Conservation (phyloP, 1,140 invertebrate species). For the Whitmania pigra region DNA sequence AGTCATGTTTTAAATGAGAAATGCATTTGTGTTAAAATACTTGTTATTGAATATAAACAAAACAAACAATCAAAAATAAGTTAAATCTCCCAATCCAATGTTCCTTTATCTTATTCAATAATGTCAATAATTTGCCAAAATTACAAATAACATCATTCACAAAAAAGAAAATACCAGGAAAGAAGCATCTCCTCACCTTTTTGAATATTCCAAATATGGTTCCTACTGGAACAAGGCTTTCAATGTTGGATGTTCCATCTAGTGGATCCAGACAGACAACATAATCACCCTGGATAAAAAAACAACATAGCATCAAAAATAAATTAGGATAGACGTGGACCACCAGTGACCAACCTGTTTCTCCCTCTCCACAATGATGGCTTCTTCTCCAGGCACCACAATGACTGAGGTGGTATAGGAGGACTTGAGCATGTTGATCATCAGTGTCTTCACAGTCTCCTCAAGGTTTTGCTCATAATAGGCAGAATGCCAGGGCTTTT, state of each 20-base stretch:
- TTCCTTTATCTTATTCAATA: too few species aligned
- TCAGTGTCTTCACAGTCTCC: constrained; percentile 87
- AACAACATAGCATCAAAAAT: background rate
- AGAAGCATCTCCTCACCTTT: constrained; percentile 31
- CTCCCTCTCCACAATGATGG: constrained; percentile 77
- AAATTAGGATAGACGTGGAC: background rate
- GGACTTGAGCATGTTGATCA: constrained; percentile 92
- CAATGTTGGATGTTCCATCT: constrained; percentile 97
- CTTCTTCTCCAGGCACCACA: constrained; percentile 84
- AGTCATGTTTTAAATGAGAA: too few species aligned
- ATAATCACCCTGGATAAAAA: constrained; percentile 61
- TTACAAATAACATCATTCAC: too few species aligned
- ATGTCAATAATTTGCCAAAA: too few species aligned
- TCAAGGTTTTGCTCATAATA: constrained; percentile 97
- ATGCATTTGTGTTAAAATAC: too few species aligned
- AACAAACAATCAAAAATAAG: too few species aligned
- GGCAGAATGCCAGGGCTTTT: constrained; percentile 89
- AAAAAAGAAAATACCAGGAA: too few species aligned
- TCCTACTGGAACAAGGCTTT: constrained; percentile 93
- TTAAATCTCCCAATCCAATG: too few species aligned
- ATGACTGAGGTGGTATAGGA: constrained; percentile 82
- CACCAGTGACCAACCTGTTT: too few species aligned
- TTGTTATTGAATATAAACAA: too few species aligned
- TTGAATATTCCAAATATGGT: constrained; percentile 87
- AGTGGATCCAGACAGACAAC: constrained; percentile 96